Evolutionary conservation across 2,113 vertebrate species (phyloP).

Genomic region (Thermophis baileyi): DNA sequence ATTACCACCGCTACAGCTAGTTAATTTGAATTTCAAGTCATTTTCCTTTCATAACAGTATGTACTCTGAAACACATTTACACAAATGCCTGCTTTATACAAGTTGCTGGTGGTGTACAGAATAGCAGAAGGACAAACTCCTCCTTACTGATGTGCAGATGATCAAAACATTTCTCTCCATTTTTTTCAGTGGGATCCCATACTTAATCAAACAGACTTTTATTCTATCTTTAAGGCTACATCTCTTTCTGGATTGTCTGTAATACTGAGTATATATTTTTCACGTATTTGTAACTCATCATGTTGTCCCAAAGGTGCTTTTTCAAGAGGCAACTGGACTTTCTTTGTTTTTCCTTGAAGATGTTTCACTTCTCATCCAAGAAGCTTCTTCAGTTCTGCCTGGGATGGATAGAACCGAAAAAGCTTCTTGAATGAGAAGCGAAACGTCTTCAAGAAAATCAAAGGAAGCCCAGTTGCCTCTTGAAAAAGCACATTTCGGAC

Average conservation of each 20-base stretch:
- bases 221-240: neutral
- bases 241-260: neutral
- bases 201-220: neutral
- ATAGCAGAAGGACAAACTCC: neutral
- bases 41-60: neutral
- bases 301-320: neutral
- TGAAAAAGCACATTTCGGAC: neutral
- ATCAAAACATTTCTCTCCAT: neutral
- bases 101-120: neutral
- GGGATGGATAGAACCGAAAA: neutral
- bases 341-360: neutral
- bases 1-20: neutral
- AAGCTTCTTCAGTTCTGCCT: neutral
- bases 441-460: neutral
- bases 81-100: neutral
- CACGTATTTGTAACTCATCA: neutral
- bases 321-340: neutral
- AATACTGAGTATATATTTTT: neutral
- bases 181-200: neutral
- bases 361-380: neutral
- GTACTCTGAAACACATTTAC: neutral
- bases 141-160: neutral
- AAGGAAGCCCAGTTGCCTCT: neutral
- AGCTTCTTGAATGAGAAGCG: neutral
- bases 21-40: neutral